A percentile compares a stretch with the other conserved stretches of the same genome.
phyloP scores from a whole-genome alignment of 1,140 invertebrate genomes.

The Drosophila parvula region DNA sequence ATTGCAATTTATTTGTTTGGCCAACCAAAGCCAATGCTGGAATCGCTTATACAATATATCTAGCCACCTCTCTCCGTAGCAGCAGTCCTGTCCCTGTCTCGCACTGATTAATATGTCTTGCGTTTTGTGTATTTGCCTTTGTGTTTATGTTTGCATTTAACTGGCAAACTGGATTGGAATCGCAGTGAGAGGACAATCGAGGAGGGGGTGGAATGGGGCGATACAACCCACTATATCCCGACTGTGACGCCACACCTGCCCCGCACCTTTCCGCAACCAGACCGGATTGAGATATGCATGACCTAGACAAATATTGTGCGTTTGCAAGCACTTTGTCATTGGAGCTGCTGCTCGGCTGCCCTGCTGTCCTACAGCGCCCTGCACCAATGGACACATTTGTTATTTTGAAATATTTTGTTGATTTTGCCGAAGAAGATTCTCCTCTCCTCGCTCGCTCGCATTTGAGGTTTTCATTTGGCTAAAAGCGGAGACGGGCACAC shows the following conservation, averaged over 20 bases:
- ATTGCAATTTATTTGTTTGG: conserved; percentile 81
- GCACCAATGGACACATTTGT: conserved; percentile 71
- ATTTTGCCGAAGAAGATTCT: conserved; percentile 68
- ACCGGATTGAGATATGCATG: conserved; percentile 66
- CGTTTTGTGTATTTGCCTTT: conserved; percentile 62
- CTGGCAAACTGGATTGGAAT: conserved; percentile 53
- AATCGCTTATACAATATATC: conserved; percentile 46
- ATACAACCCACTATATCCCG: conserved; percentile 3
- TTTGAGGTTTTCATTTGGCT: conserved; percentile 79
- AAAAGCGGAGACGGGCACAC: conserved; percentile 53
- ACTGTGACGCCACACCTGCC: conserved; percentile 2
- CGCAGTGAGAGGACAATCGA: background rate
- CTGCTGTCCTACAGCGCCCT: conserved; percentile 14
- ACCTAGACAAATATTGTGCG: conserved; percentile 80
- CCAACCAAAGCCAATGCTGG: conserved; percentile 68
- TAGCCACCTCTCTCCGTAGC: background rate
- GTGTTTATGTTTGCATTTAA: conserved; percentile 74
- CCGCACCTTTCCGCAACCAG: conserved; percentile 10
- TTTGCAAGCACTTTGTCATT: conserved; percentile 78
- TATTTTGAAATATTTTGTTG: conserved; percentile 82
- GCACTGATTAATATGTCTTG: conserved; percentile 78
- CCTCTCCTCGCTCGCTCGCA: conserved; percentile 27
- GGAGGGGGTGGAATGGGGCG: background rate
- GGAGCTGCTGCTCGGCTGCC: conserved; percentile 35
- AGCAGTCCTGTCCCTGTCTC: conserved; percentile 18